Base-by-base conservation (phyloP, 2,888 invertebrate genomes). In the Teleiodes luculella region DNA sequence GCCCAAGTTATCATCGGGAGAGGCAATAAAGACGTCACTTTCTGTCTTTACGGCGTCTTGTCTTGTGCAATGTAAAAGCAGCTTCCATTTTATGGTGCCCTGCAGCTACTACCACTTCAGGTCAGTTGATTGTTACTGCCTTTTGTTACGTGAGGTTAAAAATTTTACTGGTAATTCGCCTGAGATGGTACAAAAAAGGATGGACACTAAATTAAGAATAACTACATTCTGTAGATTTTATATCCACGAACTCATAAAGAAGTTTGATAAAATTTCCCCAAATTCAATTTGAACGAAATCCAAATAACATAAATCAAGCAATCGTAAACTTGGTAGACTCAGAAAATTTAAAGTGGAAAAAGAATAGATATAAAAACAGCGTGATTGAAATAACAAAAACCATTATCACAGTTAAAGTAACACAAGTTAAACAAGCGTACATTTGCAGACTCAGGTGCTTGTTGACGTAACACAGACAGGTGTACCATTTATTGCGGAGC, bases 21-120 rank as follows among this genome's bases (percentile, higher is more conserved):
- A 68, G 72, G 78, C 72, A 78, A 82, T 86, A 85, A 86, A 86
- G 77, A 81, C 78, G 76, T 80, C 78, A 76, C 78, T 72, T 66
- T n/a, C 64, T 61, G 64, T 64, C 70, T 78, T 78, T 81, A 77
- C 77, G 75, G 74, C 74, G 68, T 74, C 78, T 81, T 75, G 68
- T 74, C 78, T 81, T 77, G 76, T 72, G 76, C 72, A 75, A 78
- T 66, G 64, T 67, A 66, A 66, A 57, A 60, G 59, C 59, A 52
- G 50, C 48, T 55, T 60, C 58, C 54, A 60, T 41, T 60, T 63
- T 58, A 58, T 56, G 49, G 54, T 30, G 57, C 54, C 48, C 54
- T 39, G 55, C 54, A 35, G 57, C 55, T 58, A 56, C 55, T 58
- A 60, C 56, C 55, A 53, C 31, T 51, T 41, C n/a, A 18, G 31